Evolutionary conservation across 1,140 invertebrate genomes (phyloP), one percentile per base, ranked within the genome.

Genomic region (Hydropsyche tenuis): DNA sequence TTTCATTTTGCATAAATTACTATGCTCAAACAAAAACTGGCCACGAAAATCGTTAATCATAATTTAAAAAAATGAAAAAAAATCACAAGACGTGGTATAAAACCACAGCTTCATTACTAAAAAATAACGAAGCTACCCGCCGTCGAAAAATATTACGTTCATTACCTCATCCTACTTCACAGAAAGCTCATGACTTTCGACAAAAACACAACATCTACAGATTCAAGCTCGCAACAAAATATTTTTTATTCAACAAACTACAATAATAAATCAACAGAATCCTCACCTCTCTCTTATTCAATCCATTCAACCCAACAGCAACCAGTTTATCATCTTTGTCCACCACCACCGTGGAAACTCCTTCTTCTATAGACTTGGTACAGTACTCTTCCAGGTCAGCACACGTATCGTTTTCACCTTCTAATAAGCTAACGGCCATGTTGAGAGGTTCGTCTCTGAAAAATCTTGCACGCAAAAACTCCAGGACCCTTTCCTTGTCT

Each of bases 391-490:
- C 91, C 14, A 92, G 79, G 76, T 91, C 89, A 1, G 78, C 3
- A 77, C 90, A 92, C 6, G 85, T 86, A n/a, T 86, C 87, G n/a
- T 88, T 84, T 18, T 88, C 85, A 1, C 87, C 87, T 9, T 88
- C 88, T 73, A 92, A 82, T 0, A 92, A 79, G 46, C 87, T 80
- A 18, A 92, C 86, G 43, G 81, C 84, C 3, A 88, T 80, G 80
- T 92, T 92, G n/a, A 92, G 81, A 0, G 91, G 91, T 77, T 92
- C 91, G 71, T 92, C 90, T 14, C 85, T 85, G 83, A 92, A 92
- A 85, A 92, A 92, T 79, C 80, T 82, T 78, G 85, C 82, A 64
- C 84, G 83, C 0, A 90, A 80, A 79, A 90, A 90, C 7, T 85
- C 83, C 1, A 90, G 79, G 0, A 89, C 85, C n/a, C 79, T 80